Evolutionary conservation across 2,113 vertebrate species (phyloP).

Genomic region (Eudyptes chrysolophus): DNA sequence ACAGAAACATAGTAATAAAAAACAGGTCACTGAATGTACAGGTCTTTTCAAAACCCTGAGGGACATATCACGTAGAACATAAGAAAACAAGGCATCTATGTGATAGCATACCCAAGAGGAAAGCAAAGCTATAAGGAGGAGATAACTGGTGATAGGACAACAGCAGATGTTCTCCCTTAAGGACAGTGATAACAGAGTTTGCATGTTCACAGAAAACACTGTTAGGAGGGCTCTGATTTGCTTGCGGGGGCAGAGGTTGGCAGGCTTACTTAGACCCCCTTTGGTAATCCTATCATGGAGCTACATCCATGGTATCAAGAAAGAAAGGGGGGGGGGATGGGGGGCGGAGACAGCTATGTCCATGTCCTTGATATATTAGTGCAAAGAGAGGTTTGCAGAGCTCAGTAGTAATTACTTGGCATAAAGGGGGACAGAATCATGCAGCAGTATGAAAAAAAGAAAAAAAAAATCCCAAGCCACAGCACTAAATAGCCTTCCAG

Average conservation of each 20-base stretch:
- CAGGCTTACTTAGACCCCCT: not conserved
- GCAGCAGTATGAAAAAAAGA: not conserved
- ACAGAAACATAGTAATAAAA: not conserved
- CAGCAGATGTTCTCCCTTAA: conserved; percentile 48
- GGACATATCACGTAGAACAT: not conserved
- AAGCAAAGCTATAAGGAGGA: not conserved
- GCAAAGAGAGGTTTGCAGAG: not conserved
- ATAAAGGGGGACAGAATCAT: not conserved
- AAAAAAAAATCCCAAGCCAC: not conserved
- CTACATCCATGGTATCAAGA: not conserved
- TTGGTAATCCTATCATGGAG: not conserved
- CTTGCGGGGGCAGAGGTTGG: fast-evolving
- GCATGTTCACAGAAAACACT: not conserved
- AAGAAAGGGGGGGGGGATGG: not conserved
- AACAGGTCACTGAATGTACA: not conserved
- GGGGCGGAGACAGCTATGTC: not conserved
- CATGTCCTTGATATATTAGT: not conserved
- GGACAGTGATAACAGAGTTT: not conserved
- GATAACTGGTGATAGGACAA: not conserved
- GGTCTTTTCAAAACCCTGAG: not conserved
- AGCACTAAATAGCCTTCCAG: not conserved
- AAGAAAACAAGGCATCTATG: not conserved
- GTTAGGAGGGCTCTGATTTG: not conserved
- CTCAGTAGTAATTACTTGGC: not conserved
- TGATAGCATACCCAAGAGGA: not conserved